These are phyloP conservation scores for Drosophila nebulosa DNA, from an alignment of 1,140 invertebrate genomes.

Conservation along the genomic window DNA sequence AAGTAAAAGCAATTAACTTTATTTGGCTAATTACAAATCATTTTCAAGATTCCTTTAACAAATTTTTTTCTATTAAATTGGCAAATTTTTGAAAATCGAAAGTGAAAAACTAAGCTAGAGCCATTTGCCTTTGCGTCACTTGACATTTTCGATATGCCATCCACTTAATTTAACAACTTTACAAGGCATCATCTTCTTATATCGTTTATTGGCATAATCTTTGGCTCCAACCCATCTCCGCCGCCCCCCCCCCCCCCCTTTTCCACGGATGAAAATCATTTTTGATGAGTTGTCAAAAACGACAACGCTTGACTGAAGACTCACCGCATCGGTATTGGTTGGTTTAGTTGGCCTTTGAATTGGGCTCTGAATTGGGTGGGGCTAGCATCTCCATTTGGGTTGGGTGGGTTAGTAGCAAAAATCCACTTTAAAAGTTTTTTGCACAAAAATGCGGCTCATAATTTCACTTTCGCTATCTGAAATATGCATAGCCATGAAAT, in stretches of 20 bases:
- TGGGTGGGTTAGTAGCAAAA: too few relatives aligned
- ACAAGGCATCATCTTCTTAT: slow-evolving; percentile 44
- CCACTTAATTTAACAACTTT: slow-evolving; percentile 55
- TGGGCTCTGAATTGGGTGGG: not conserved
- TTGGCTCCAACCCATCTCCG: slow-evolving; percentile 3
- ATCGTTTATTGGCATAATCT: slow-evolving; percentile 40
- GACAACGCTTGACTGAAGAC: slow-evolving; percentile 31
- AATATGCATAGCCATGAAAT: slow-evolving; percentile 51
- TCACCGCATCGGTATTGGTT: slow-evolving; percentile 10
- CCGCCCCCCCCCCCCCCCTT: not conserved
- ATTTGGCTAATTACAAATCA: too few relatives aligned
- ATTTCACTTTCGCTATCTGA: slow-evolving; percentile 66
- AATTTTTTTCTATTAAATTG: slow-evolving; percentile 9
- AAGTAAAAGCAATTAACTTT: too few relatives aligned
- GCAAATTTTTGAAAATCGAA: slow-evolving; percentile 2
- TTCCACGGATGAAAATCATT: slow-evolving; percentile 46
- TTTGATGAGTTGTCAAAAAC: slow-evolving; percentile 53
- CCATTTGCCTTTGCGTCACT: slow-evolving; percentile 38
- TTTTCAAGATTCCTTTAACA: too few relatives aligned
- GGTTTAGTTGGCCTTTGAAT: not conserved
- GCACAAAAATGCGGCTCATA: slow-evolving; percentile 62
- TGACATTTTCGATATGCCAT: slow-evolving; percentile 45
- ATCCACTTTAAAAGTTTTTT: slow-evolving; percentile 48
- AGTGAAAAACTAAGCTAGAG: slow-evolving; percentile 20
- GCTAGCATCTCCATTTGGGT: not conserved